Conservation (phyloP, 2,888 invertebrate genomes). For the Flexamia atlantica region DNA sequence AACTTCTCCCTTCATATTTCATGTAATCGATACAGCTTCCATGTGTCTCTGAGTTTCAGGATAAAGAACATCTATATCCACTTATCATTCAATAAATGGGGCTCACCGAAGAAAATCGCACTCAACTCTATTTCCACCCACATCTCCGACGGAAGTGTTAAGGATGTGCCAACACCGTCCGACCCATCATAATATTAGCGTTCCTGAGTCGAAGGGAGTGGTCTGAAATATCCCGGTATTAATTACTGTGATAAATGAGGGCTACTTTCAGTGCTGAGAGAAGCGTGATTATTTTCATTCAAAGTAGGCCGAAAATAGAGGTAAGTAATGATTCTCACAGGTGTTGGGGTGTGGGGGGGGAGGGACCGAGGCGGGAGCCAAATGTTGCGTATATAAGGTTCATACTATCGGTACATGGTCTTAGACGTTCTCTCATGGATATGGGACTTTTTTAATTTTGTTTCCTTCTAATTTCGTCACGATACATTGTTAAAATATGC, state of each 20-base stretch:
- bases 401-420: too few relatives aligned
- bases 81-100: too few relatives aligned
- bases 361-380: not conserved
- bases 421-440: too few relatives aligned
- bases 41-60: too few relatives aligned
- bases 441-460: too few relatives aligned
- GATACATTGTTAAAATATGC: too few relatives aligned
- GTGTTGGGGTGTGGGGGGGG: slow-evolving; percentile 14
- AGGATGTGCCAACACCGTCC: slow-evolving; percentile 26
- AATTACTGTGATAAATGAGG: slow-evolving; percentile 42
- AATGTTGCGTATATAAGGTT: too few relatives aligned
- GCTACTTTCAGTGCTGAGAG: slow-evolving; percentile 51
- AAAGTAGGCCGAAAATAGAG: slow-evolving; percentile 51
- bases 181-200: slow-evolving; percentile 38
- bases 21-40: too few relatives aligned
- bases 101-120: not conserved
- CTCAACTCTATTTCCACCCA: slow-evolving; percentile 10
- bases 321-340: slow-evolving; percentile 52
- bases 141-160: slow-evolving; percentile 19
- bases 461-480: too few relatives aligned
- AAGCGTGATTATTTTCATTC: slow-evolving; percentile 51
- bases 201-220: slow-evolving; percentile 40
- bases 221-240: slow-evolving; percentile 36
- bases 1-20: too few relatives aligned
- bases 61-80: too few relatives aligned